Evolutionary conservation across 2,113 vertebrate genomes (phyloP).

Genomic region (Entomyzon cyanotis): DNA sequence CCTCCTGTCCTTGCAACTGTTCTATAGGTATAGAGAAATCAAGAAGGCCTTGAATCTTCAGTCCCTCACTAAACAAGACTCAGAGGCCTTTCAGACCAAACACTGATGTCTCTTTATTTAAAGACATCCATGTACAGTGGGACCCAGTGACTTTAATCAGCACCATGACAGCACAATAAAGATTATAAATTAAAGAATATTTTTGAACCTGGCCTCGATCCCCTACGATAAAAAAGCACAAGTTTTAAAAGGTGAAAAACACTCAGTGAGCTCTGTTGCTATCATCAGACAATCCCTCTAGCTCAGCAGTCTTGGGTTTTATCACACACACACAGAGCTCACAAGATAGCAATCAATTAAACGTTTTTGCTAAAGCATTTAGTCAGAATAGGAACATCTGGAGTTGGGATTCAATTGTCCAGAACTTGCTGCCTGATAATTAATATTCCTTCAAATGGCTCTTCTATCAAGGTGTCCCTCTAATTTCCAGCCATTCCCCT

Average conservation of each 20-base stretch:
- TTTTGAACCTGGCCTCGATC: neutral
- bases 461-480: slow-evolving; percentile 61
- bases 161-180: neutral
- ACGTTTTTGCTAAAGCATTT: slow-evolving; percentile 45
- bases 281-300: slow-evolving; percentile 25
- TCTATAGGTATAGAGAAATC: neutral
- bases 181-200: slow-evolving; percentile 4
- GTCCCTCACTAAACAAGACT: neutral
- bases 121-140: neutral
- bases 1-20: neutral
- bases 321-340: slow-evolving; percentile 46
- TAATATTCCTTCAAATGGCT: slow-evolving; percentile 67
- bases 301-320: slow-evolving; percentile 57
- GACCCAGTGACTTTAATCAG: neutral
- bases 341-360: slow-evolving; percentile 62
- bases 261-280: neutral
- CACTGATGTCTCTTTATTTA: neutral
- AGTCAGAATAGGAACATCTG: slow-evolving; percentile 72
- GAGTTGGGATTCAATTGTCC: slow-evolving; percentile 72
- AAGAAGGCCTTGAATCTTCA: neutral
- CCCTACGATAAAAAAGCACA: neutral
- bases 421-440: slow-evolving; percentile 72
- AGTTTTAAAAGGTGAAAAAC: slow-evolving; percentile 23
- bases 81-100: neutral
- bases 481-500: neutral